phyloP scores from a whole-genome alignment of 2,888 invertebrate genomes.

The Serrognathus titanus region DNA sequence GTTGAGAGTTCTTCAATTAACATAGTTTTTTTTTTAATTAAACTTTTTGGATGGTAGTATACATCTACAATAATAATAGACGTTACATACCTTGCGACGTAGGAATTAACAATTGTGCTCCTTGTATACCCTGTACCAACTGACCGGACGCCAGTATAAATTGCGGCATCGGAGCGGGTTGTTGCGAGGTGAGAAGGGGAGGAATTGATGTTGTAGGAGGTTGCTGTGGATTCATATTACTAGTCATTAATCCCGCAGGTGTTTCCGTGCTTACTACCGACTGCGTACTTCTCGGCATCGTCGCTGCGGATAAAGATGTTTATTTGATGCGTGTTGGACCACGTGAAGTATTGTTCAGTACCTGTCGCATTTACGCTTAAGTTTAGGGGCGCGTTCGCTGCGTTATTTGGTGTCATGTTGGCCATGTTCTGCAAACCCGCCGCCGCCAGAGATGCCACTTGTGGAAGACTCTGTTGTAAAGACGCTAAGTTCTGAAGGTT shows the following conservation, averaged over 20 bases:
- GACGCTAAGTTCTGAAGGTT: constrained; percentile 79
- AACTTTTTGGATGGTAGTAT: too few species aligned
- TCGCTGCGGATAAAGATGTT: background rate
- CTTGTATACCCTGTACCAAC: constrained; percentile 88
- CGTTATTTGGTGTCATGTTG: constrained; percentile 36
- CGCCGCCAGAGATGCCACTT: constrained; percentile 54
- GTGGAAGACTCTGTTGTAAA: constrained; percentile 64
- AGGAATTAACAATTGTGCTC: constrained; percentile 90
- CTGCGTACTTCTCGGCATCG: constrained; percentile 20
- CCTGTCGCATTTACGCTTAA: constrained; percentile 65
- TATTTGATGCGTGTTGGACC: background rate
- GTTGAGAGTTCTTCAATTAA: too few species aligned
- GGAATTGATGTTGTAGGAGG: constrained; percentile 49
- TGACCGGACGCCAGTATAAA: constrained; percentile 88
- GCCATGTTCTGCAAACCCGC: constrained; percentile 63
- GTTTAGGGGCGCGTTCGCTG: constrained; percentile 75
- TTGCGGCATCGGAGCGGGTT: constrained; percentile 80
- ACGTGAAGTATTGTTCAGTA: constrained; percentile 11
- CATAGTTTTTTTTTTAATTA: too few species aligned
- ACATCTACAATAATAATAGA: background rate
- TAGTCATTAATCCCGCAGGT: constrained; percentile 25
- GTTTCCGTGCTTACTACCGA: constrained; percentile 16
- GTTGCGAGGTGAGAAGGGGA: constrained; percentile 56
- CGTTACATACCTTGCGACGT: constrained; percentile 79
- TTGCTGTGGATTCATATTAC: constrained; percentile 31